Evolutionary conservation across 2,113 vertebrate genomes (phyloP), one percentile per base, ranked within the genome.

Genomic region (Daboia siamensis): DNA sequence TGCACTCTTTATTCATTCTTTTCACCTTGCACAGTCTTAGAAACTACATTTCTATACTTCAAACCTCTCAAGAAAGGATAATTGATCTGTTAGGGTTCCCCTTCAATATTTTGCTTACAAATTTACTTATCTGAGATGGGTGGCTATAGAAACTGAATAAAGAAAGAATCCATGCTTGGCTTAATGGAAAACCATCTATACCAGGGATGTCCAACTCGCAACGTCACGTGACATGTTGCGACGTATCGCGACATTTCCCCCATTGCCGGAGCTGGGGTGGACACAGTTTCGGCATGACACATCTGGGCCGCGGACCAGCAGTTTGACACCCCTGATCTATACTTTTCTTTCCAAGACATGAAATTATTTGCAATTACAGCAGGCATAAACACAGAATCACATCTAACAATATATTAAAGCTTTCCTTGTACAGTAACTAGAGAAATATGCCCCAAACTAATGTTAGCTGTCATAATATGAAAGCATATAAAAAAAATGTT

Each of bases 401-500:
- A 52, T 39, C 91, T 93, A 91, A 94, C 33, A 95, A 39, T 87
- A 48, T 8, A 86, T 89, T 92, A 91, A 86, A 61, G 39, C 3
- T 95, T 90, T 91, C 48, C 3, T 90, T 13, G 90, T 33, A 86
- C 59, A 88, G 0, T 88, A 91, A 2, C 29, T 0, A 93, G 39
- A 33, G 88, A 93, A 89, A 91, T 17, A 1, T 84, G 33, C 94
- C 91, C 64, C 44, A 24, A 52, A 91, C 33, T 93, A 92, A 86
- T 6, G 84, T 92, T 55, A 33, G 4, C 85, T 56, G 51, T 91
- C 87, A 39, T 87, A 94, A 93, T 20, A 92, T 17, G 89, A 93
- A 93, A 95, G 57, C 84, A 94, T 61, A 33, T n/a, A 90, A 57
- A 87, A 15, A 33, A 74, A 93, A 85, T 85, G 33, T 86, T 95